Evolutionary conservation across 2,113 vertebrate species (phyloP).

Genomic region (Collichthys lucidus): DNA sequence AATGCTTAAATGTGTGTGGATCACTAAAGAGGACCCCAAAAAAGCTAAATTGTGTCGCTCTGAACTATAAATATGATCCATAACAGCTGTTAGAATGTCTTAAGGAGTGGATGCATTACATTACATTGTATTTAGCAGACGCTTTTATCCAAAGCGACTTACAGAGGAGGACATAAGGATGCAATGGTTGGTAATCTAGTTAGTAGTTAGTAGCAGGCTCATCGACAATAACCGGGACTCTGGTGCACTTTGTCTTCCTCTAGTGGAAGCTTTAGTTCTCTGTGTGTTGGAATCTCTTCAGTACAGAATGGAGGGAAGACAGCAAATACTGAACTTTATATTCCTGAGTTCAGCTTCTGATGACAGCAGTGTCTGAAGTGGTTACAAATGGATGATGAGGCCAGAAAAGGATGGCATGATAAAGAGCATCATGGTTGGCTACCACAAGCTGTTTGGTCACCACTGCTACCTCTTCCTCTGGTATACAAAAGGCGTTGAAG

Average conservation of each 20-base stretch:
- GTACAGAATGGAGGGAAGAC: neutral
- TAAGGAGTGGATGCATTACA: neutral
- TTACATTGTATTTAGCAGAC: too few relatives aligned
- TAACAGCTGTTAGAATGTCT: neutral
- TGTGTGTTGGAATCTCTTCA: neutral
- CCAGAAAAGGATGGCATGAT: constrained; percentile 7
- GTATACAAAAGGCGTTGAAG: constrained; percentile 70
- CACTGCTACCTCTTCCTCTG: constrained; percentile 83
- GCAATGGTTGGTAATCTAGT: neutral
- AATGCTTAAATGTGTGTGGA: too few relatives aligned
- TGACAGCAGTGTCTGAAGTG: neutral
- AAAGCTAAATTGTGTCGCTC: neutral
- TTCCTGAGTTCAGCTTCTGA: neutral
- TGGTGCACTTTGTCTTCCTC: constrained; percentile 34
- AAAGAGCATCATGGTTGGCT: constrained; percentile 9
- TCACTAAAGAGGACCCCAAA: neutral
- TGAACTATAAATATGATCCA: neutral
- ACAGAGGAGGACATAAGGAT: too few relatives aligned
- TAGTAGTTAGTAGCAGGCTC: neutral
- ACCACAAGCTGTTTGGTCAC: neutral
- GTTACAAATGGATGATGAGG: constrained; percentile 13
- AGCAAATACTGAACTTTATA: neutral
- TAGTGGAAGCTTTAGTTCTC: constrained; percentile 36
- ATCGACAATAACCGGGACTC: neutral
- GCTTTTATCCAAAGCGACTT: too few relatives aligned